Evolutionary conservation across 1,140 invertebrate genomes (phyloP), one percentile per base, ranked within the genome.

Genomic region (Teleopsis dalmanni): DNA sequence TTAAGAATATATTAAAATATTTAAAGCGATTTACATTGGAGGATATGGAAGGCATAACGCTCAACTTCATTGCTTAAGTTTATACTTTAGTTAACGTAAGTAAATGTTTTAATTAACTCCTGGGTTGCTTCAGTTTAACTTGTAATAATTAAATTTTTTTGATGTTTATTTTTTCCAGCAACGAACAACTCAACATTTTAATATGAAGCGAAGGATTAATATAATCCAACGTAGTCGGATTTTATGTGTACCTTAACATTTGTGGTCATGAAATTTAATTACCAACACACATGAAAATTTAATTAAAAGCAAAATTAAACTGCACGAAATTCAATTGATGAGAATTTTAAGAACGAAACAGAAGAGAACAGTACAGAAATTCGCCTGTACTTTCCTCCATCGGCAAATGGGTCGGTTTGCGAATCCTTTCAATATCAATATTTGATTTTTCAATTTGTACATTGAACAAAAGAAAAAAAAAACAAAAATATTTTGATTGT

Each of bases 261-360:
- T 8, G n/a, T 42, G 4, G 14, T 9, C 23, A 42, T 42, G 29
- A 42, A 42, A 42, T 27, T 42, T 42, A 42, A 42, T 42, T 42
- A 26, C 40, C 40, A 42, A 42, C 29, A 26, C 40, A 42, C 19
- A 16, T 26, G 18, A 42, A 42, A 42, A 42, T 42, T 42, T 42
- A 42, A 42, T 42, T 42, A 42, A 42, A 42, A 42, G 40, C 29
- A 42, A 42, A 42, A 42, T 42, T 42, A 42, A 42, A 42, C 29
- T 26, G 40, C 25, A 26, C 14, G 40, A 26, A 42, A 42, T 26
- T 26, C 21, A 42, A n/a, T n/a, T 42, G n/a, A 11, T 9, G 40
- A 2, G 26, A 42, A 42, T 34, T 2, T 34, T 34, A 13, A 42
- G 18, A 16, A 8, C 3, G 11, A 26, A 16, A 18, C 16, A 23